Evolutionary conservation across 2,888 invertebrate species (phyloP).

Genomic region (Himalopsyche tibetana): DNA sequence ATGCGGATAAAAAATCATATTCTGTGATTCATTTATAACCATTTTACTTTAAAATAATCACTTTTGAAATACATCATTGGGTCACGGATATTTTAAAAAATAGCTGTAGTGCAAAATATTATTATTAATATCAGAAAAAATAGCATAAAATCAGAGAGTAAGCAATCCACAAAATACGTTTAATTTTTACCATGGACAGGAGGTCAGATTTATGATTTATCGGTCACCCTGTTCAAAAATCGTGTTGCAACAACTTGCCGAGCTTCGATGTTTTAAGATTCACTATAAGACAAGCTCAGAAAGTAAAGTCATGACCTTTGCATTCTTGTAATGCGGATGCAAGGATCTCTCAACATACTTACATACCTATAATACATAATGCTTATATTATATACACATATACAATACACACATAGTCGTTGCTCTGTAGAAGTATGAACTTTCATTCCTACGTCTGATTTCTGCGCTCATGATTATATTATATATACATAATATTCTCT

Average conservation of each 20-base stretch:
- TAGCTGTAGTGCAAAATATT: too few relatives aligned
- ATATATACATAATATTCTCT: too few relatives aligned
- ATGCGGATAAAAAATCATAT: too few relatives aligned
- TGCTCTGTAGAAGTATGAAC: conserved; percentile 14
- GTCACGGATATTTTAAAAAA: too few relatives aligned
- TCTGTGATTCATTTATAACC: too few relatives aligned
- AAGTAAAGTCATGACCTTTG: conserved; percentile 54
- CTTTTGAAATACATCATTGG: too few relatives aligned
- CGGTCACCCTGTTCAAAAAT: conserved; percentile 21
- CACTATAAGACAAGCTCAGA: conserved; percentile 47
- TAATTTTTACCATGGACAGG: not conserved
- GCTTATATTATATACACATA: not conserved
- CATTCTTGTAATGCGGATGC: conserved; percentile 51
- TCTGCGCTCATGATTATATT: too few relatives aligned
- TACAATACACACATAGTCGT: not conserved
- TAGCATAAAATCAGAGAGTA: too few relatives aligned
- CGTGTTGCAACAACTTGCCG: conserved; percentile 47
- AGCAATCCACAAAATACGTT: too few relatives aligned
- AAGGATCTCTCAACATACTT: conserved; percentile 43
- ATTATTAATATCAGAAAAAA: too few relatives aligned
- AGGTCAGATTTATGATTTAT: conserved; percentile 29
- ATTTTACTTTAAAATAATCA: too few relatives aligned
- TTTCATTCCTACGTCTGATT: conserved; percentile 11
- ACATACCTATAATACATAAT: conserved; percentile 15
- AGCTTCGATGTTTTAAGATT: conserved; percentile 41